Evolutionary conservation across 2,797 vertebrate genomes (phyloP).

Genomic region (Garrulus glandarius): DNA sequence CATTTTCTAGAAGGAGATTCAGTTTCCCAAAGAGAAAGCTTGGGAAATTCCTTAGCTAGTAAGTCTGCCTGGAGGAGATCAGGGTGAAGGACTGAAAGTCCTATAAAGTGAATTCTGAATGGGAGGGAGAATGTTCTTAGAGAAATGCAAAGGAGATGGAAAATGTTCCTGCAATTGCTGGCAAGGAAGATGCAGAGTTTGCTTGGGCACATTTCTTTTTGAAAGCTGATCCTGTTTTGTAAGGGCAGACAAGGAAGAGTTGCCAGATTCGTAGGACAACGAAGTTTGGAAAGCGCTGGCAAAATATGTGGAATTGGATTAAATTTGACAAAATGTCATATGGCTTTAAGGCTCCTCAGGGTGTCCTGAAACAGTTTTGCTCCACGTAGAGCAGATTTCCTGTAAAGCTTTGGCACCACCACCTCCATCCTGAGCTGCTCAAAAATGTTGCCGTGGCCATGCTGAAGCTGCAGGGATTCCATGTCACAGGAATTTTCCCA

Average conservation of each 20-base stretch:
- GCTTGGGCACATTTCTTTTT: conserved; percentile 46
- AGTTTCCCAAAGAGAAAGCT: neutral
- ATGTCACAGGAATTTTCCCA: neutral
- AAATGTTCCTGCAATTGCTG: conserved; percentile 40
- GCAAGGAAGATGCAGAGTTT: conserved; percentile 48
- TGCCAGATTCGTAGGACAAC: conserved; percentile 57
- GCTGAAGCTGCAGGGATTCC: neutral
- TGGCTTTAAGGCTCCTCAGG: conserved; percentile 48
- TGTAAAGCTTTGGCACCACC: conserved; percentile 3
- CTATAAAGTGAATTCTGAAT: neutral
- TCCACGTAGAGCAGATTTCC: neutral
- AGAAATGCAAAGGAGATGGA: conserved; percentile 42
- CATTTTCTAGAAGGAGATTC: neutral
- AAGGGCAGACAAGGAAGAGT: conserved; percentile 39
- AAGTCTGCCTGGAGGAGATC: neutral
- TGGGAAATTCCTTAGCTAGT: neutral
- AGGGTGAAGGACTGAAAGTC: neutral
- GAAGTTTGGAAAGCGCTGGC: conserved; percentile 38
- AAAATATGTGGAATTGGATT: conserved; percentile 63
- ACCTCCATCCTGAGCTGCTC: neutral
- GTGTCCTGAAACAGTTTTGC: conserved; percentile 36
- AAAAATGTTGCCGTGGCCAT: neutral
- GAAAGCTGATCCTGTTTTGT: conserved; percentile 61
- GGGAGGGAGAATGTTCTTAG: neutral
- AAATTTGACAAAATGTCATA: conserved; percentile 63